These are phyloP conservation scores for Cylindroiulus punctatus DNA, from an alignment of 2,888 invertebrate species.

Conservation along the genomic window DNA sequence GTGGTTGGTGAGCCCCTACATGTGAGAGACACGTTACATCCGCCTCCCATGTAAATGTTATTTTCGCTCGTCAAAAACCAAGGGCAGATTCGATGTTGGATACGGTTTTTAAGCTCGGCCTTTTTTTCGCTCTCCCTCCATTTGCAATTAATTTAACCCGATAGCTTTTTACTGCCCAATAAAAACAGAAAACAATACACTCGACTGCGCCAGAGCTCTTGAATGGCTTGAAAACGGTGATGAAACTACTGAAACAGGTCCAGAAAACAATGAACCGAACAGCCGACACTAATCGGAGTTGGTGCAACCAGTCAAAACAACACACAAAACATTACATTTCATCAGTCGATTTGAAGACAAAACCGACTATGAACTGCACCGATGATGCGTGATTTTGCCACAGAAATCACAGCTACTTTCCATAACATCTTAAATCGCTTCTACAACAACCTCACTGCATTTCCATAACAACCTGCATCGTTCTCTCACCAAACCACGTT, in stretches of 20 bases:
- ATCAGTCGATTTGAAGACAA: too few relatives aligned
- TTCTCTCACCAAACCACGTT: background rate
- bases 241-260: too few relatives aligned
- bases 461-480: too few relatives aligned
- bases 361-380: too few relatives aligned
- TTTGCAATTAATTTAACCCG: constrained; percentile 15
- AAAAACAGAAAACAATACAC: background rate
- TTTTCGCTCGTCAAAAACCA: background rate
- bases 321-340: too few relatives aligned
- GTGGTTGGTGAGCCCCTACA: background rate
- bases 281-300: background rate
- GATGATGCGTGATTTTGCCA: too few relatives aligned
- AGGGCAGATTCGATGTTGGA: background rate
- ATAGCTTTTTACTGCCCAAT: background rate
- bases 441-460: too few relatives aligned
- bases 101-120: background rate
- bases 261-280: too few relatives aligned
- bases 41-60: background rate
- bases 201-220: background rate
- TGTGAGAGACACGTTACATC: background rate
- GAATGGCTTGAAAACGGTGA: background rate
- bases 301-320: background rate
- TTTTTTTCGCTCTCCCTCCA: background rate
- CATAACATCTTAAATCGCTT: too few relatives aligned
- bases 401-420: too few relatives aligned